Conservation (phyloP, 2,888 invertebrate species). For the Eurytoma adleriae region DNA sequence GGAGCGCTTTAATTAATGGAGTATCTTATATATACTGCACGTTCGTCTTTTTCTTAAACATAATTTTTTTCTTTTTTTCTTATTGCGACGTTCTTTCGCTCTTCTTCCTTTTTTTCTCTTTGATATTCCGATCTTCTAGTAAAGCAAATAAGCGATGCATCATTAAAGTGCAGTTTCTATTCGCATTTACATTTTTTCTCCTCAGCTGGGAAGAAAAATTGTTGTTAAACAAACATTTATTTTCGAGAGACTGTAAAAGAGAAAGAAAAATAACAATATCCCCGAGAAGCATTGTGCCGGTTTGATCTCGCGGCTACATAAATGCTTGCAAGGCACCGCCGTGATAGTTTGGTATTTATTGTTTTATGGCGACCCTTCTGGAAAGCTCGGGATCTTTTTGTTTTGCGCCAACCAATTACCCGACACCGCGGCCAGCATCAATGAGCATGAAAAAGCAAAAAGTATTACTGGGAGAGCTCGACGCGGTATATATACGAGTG, state of each 20-base stretch:
- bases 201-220: background rate
- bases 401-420: slow-evolving; percentile 57
- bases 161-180: slow-evolving; percentile 11
- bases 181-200: slow-evolving; percentile 1
- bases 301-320: background rate
- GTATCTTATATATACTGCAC: slow-evolving; percentile 67
- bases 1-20: slow-evolving; percentile 73
- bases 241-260: background rate
- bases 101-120: slow-evolving; percentile 52
- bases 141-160: slow-evolving; percentile 66
- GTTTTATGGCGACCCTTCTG: slow-evolving; percentile 60
- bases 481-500: slow-evolving; percentile 23
- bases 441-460: slow-evolving; percentile 59
- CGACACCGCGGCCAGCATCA: slow-evolving; percentile 58
- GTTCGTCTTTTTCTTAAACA: slow-evolving; percentile 57
- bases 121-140: slow-evolving; percentile 61
- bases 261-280: slow-evolving; percentile 9
- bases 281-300: slow-evolving; percentile 3
- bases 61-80: slow-evolving; percentile 41
- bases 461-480: slow-evolving; percentile 30
- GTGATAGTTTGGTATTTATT: slow-evolving; percentile 61
- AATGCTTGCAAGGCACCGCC: slow-evolving; percentile 32
- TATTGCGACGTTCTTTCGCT: slow-evolving; percentile 61
- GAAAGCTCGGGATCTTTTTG: slow-evolving; percentile 53
- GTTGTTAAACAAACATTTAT: slow-evolving; percentile 4